Evolutionary conservation across 2,113 vertebrate species (phyloP), one percentile per base, ranked within the genome.

Genomic region (Mesitornis unicolor): DNA sequence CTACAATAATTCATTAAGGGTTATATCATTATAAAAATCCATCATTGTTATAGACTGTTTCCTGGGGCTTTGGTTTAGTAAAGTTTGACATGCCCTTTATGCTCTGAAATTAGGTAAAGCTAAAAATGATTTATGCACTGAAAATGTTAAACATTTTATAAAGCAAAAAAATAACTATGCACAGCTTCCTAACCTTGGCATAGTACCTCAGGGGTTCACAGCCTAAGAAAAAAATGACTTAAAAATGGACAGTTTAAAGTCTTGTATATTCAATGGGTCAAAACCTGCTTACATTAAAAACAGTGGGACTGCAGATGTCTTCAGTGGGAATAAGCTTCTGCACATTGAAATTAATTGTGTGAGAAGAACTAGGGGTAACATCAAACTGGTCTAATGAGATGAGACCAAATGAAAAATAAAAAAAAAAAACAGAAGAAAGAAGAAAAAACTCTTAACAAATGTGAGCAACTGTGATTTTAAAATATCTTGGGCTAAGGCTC

Each of bases 21-120:
- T 96, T 96, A 91, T 96, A 97, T 97, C 96, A 97, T 97, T 98
- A 97, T 96, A 97, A 98, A 98, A 97, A 97, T 94, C 82, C 79
- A 96, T 97, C 94, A 96, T 94, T 93, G 87, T 97, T 97, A 90
- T 94, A 91, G 89, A 91, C 89, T 83, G 87, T 91, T 96, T 98
- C 79, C 74, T 76, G 64, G 82, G 93, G 84, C 82, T 94, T 96
- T 35, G 4, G 83, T 90, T 97, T 96, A 95, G 90, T 96, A 98
- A 97, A 94, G 96, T 97, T 97, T 97, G 97, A 90, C 63, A 56
- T 98, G 90, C 93, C 86, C 95, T 98, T 97, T 96, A 92, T 89
- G 75, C 81, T 97, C 87, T 92, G 64, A 97, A 97, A 94, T 98
- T 97, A 77, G 93, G 64, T 95, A 96, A 97, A 97, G 86, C 83